Base-by-base conservation (phyloP, 2,113 vertebrate species). In the Microcebus griseorufus region DNA sequence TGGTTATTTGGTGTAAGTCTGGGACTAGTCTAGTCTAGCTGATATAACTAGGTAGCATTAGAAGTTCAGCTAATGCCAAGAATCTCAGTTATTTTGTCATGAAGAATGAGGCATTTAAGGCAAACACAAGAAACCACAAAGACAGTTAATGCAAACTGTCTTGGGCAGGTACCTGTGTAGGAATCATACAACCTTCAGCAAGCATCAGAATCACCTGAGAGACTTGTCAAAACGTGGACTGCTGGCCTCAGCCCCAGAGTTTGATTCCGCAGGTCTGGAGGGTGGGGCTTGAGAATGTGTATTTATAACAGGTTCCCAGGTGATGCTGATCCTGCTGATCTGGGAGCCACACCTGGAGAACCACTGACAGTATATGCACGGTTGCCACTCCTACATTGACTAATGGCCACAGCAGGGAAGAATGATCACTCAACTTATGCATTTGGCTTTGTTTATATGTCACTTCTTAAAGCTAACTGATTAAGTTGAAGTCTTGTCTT, bases 401-500 rank as follows among this genome's bases (percentile, higher is more conserved):
- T 34, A 27, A 67, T 0, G 5, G 83, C 51, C 80, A 48, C 9
- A 67, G 92, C 48, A 32, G 86, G 62, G 80, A 84, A 92, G 9
- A 87, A 29, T 5, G 18, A 10, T 27, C 53, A 83, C 82, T 17
- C 5, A 20, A 4, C 70, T 69, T 39, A 5, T 1, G 51, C 53
- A 17, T 16, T 7, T 7, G 32, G 70, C 51, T 84, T 79, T 94
- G 23, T 58, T 80, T 48, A 14, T 34, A n/a, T 7, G 12, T 87
- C 62, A 73, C 62, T 92, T 80, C 78, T 92, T 92, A 32, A 92
- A 64, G 60, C 70, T 83, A 72, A 88, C 13, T 48, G 58, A 67
- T 42, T 70, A 82, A 45, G 27, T 27, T 32, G 67, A 94, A 55
- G 37, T 82, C 65, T 55, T 62, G 6, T 87, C 58, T 78, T 58